phyloP scores from a whole-genome alignment of 2,888 invertebrate genomes.

The Silvanus unidentatus region DNA sequence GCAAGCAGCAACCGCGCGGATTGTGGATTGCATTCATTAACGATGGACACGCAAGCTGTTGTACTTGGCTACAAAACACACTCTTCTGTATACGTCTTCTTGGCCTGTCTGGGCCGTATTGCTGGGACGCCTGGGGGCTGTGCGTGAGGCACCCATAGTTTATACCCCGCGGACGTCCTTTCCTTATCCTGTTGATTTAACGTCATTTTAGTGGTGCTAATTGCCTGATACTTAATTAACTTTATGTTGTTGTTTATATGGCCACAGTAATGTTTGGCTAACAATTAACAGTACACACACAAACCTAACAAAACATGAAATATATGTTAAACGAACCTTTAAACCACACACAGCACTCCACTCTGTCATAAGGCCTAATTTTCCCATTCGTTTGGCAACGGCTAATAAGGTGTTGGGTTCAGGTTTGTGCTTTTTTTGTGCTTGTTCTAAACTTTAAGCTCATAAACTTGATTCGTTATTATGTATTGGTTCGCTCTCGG shows the following conservation, averaged over 20 bases:
- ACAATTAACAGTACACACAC: too few species aligned
- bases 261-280: too few species aligned
- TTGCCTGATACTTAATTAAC: constrained; percentile 1
- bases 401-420: too few species aligned
- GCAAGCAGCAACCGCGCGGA: constrained; percentile 43
- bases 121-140: constrained; percentile 16
- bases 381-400: too few species aligned
- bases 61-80: constrained; percentile 18
- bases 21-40: constrained; percentile 58
- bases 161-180: constrained; percentile 16
- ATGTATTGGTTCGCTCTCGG: too few species aligned
- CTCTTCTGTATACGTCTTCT: constrained; percentile 9
- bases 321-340: too few species aligned
- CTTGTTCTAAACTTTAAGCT: too few species aligned
- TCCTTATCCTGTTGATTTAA: constrained; percentile 11
- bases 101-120: constrained; percentile 9
- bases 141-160: constrained; percentile 20
- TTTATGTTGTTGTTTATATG: not conserved
- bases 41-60: constrained; percentile 48
- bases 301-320: too few species aligned
- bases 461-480: too few species aligned
- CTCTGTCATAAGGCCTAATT: too few species aligned
- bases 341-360: too few species aligned
- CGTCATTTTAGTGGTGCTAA: constrained; percentile 17
- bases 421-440: too few species aligned